These are phyloP conservation scores for Phymastichus coffea DNA, from an alignment of 1,140 invertebrate species.

Conservation along the genomic window DNA sequence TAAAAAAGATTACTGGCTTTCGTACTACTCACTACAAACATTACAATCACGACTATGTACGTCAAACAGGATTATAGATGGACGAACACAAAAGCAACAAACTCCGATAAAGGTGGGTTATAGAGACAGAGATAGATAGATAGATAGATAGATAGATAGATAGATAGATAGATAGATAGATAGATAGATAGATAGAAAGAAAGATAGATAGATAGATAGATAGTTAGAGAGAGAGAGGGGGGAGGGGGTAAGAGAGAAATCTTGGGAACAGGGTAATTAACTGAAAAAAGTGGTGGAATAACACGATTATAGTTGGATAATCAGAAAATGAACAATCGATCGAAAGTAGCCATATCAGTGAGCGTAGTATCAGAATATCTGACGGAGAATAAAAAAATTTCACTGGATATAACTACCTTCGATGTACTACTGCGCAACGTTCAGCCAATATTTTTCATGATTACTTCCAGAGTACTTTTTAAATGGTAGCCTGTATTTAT, in stretches of 20 bases:
- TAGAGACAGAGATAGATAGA: conserved; percentile 16
- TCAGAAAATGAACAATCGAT: conserved; percentile 29
- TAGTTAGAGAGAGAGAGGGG: not conserved
- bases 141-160: too few relatives aligned
- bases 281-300: conserved; percentile 10
- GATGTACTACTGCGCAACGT: conserved; percentile 55
- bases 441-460: conserved; percentile 46
- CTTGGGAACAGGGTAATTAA: too few relatives aligned
- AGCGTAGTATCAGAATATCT: too few relatives aligned
- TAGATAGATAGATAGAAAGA: too few relatives aligned
- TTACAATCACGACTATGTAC: conserved; percentile 50
- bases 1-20: conserved; percentile 53
- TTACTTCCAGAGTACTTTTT: not conserved
- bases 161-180: too few relatives aligned
- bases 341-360: conserved; percentile 27
- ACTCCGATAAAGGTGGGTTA: conserved; percentile 36
- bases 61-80: conserved; percentile 52
- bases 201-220: too few relatives aligned
- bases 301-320: conserved; percentile 19
- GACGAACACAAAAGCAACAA: conserved; percentile 56
- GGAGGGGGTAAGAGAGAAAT: too few relatives aligned
- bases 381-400: too few relatives aligned
- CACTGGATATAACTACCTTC: conserved; percentile 37
- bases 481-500: conserved; percentile 22
- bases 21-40: conserved; percentile 54